Evolutionary conservation across 2,888 invertebrate genomes (phyloP).

Genomic region (Drosophila histrio): DNA sequence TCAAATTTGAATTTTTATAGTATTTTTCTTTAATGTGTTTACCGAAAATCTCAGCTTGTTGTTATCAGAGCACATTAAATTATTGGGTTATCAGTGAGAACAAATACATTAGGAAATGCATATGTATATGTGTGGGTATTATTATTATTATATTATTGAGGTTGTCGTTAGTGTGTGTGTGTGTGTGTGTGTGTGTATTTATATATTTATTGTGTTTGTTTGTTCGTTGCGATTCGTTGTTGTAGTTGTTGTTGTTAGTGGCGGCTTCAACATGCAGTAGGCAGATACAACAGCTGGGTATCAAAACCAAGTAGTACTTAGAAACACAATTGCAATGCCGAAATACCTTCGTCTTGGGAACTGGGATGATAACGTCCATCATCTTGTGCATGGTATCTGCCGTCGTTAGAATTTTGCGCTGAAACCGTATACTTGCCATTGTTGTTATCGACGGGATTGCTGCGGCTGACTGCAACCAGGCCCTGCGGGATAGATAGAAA

Average conservation of each 20-base stretch:
- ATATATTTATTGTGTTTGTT: slow-evolving; percentile 3
- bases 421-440: slow-evolving; percentile 82
- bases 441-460: slow-evolving; percentile 67
- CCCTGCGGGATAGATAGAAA: slow-evolving; percentile 52
- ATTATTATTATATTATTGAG: neutral
- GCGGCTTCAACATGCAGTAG: slow-evolving; percentile 46
- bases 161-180: neutral
- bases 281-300: slow-evolving; percentile 30
- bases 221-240: neutral
- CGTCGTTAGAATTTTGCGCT: slow-evolving; percentile 67
- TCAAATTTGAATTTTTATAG: neutral
- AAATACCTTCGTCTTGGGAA: slow-evolving; percentile 80
- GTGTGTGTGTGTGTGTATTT: too few relatives aligned
- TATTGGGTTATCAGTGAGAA: slow-evolving; percentile 39
- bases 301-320: slow-evolving; percentile 30
- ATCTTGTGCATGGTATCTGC: slow-evolving; percentile 71
- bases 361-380: slow-evolving; percentile 78
- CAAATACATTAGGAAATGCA: slow-evolving; percentile 22
- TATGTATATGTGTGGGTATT: slow-evolving; percentile 23
- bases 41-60: slow-evolving; percentile 31
- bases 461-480: slow-evolving; percentile 72
- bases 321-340: slow-evolving; percentile 37
- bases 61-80: slow-evolving; percentile 24
- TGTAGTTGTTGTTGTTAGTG: slow-evolving; percentile 34
- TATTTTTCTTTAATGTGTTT: neutral